A percentile compares a stretch with the other conserved stretches of the same genome.
phyloP scores from a whole-genome alignment of 1,140 invertebrate genomes.

The Zaprionus capensis region DNA sequence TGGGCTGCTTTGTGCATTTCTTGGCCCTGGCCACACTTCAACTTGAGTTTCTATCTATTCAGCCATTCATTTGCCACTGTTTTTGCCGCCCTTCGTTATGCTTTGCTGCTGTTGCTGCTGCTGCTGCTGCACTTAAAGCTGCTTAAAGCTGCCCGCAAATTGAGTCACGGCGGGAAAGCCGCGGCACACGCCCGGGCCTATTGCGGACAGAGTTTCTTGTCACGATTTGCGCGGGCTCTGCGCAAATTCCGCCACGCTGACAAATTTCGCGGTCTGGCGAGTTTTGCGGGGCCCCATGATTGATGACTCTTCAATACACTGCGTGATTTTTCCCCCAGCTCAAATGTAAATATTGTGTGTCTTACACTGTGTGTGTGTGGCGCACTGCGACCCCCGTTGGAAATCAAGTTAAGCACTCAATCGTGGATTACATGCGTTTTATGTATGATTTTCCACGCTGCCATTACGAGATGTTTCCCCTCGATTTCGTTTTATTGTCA shows the following conservation, averaged over 20 bases:
- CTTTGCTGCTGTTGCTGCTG: conserved; percentile 22
- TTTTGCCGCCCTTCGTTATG: conserved; percentile 39
- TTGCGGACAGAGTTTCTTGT: conserved; percentile 41
- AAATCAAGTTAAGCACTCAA: conserved; percentile 77
- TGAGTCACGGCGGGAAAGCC: conserved; percentile 21
- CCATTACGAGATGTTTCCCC: conserved; percentile 69
- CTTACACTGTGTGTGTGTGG: not conserved
- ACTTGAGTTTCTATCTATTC: conserved; percentile 75
- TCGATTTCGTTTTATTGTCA: conserved; percentile 69
- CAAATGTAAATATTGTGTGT: conserved; percentile 70
- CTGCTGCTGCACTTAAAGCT: conserved; percentile 53
- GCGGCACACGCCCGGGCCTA: conserved; percentile 33
- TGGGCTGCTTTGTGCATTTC: conserved; percentile 39
- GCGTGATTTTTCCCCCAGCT: conserved; percentile 38
- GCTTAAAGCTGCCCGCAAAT: conserved; percentile 48
- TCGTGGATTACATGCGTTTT: conserved; percentile 81
- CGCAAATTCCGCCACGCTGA: conserved; percentile 59
- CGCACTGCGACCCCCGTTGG: conserved; percentile 15
- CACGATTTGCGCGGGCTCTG: conserved; percentile 27
- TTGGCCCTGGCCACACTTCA: conserved; percentile 49
- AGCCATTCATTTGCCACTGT: conserved; percentile 68
- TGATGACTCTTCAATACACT: conserved; percentile 79
- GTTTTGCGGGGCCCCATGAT: conserved; percentile 58
- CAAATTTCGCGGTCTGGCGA: conserved; percentile 75
- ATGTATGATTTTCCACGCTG: conserved; percentile 80